Evolutionary conservation across 2,797 vertebrate genomes (phyloP).

Genomic region (Megalops cyprinoides): DNA sequence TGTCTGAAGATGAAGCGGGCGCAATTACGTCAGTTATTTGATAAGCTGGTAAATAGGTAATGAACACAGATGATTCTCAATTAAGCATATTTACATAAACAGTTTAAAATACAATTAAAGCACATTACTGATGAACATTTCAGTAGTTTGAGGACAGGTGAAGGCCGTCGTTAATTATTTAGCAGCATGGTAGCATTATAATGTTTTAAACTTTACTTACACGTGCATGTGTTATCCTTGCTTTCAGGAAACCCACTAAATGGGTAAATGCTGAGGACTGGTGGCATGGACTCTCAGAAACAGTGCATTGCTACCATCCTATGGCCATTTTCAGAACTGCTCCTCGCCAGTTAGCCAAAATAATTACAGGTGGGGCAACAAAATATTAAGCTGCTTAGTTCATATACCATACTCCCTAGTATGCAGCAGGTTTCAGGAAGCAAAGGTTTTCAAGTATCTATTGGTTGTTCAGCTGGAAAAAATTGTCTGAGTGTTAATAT

Average conservation of each 20-base stretch:
- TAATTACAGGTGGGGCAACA: background rate
- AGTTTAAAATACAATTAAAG: background rate
- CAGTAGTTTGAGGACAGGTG: no score
- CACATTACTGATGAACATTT: no score
- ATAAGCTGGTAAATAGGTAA: no score
- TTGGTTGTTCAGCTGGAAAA: no score
- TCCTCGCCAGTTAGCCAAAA: no score
- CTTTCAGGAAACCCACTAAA: background rate
- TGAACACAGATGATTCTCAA: no score
- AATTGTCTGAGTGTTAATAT: no score
- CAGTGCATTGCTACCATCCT: conserved; percentile 24
- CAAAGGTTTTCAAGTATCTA: no score
- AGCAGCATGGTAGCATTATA: background rate
- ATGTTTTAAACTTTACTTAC: background rate
- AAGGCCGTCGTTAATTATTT: background rate
- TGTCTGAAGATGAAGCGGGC: no score
- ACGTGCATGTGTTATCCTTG: background rate
- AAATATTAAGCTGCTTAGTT: background rate
- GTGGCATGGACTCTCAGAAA: background rate
- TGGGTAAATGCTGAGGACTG: background rate
- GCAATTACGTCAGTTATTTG: no score
- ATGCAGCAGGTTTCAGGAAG: no score
- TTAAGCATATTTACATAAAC: background rate
- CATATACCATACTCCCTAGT: no score
- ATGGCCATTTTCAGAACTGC: conserved; percentile 16